These are phyloP conservation scores for Tachysurus vachellii DNA, from an alignment of 2,113 vertebrate species.

Conservation along the genomic window DNA sequence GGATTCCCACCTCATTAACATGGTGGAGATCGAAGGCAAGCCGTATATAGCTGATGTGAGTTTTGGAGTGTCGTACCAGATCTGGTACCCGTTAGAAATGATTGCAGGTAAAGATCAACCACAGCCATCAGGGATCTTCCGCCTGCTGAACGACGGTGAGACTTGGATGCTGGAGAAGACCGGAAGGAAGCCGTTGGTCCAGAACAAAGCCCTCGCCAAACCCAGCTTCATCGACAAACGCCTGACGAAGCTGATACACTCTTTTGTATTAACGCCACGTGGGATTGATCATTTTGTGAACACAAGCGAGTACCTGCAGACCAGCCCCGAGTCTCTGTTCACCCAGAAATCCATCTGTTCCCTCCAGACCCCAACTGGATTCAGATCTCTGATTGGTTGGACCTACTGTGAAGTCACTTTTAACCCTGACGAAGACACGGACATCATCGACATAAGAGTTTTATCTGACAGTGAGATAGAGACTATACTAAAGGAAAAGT, in stretches of 20 bases:
- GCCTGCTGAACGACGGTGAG: slow-evolving; percentile 67
- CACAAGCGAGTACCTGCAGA: slow-evolving; percentile 69
- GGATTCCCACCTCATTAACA: slow-evolving; percentile 66
- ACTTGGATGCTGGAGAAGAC: slow-evolving; percentile 81
- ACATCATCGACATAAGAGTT: slow-evolving; percentile 74
- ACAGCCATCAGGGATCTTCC: slow-evolving; percentile 74
- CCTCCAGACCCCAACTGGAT: slow-evolving; percentile 77
- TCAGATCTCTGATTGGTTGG: slow-evolving; percentile 78
- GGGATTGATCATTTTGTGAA: slow-evolving; percentile 70
- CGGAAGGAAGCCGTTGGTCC: slow-evolving; percentile 67
- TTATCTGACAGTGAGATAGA: slow-evolving; percentile 77
- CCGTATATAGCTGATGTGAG: slow-evolving; percentile 79
- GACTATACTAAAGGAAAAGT: slow-evolving; percentile 74
- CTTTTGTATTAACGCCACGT: slow-evolving; percentile 75
- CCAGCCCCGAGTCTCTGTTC: slow-evolving; percentile 75
- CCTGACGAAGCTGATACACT: slow-evolving; percentile 69
- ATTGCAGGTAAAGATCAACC: slow-evolving; percentile 75
- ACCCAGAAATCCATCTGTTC: slow-evolving; percentile 81
- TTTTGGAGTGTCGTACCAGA: slow-evolving; percentile 78
- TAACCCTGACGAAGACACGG: slow-evolving; percentile 75
- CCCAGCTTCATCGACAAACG: slow-evolving; percentile 72
- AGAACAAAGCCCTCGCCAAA: slow-evolving; percentile 71
- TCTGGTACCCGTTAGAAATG: slow-evolving; percentile 82
- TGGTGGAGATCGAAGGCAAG: slow-evolving; percentile 69
- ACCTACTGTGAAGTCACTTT: slow-evolving; percentile 77